Conservation (phyloP, 2,113 vertebrate genomes). For the Peucedramus taeniatus region DNA sequence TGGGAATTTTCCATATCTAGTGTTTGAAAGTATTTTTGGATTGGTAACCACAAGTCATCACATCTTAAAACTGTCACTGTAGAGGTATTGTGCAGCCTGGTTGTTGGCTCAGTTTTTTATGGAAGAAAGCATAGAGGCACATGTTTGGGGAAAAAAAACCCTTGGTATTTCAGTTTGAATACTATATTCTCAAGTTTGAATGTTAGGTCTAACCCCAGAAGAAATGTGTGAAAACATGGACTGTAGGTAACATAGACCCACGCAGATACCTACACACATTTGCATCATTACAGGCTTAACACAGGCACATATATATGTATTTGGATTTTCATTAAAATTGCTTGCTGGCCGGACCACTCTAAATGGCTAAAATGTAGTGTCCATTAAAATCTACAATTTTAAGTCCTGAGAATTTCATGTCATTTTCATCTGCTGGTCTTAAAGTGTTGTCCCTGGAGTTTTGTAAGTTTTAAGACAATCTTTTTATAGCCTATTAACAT, state of each 20-base stretch:
- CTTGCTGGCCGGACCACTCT: not conserved
- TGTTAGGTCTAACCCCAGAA: not conserved
- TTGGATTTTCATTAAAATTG: not conserved
- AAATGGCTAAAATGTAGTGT: not conserved
- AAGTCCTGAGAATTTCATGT: not conserved
- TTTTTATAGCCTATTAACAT: not conserved
- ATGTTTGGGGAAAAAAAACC: not conserved
- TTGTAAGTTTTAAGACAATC: not conserved
- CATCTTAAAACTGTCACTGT: not conserved
- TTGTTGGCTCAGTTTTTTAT: not conserved
- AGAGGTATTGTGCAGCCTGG: not conserved
- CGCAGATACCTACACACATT: not conserved
- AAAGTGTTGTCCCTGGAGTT: not conserved
- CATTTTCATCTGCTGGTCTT: not conserved
- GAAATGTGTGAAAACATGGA: not conserved
- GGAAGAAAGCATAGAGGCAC: not conserved
- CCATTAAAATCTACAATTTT: not conserved
- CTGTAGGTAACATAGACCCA: not conserved
- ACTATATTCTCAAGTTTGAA: not conserved
- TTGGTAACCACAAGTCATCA: not conserved
- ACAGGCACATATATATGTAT: rapidly evolving
- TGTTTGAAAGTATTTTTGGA: not conserved
- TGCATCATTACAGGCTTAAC: not conserved
- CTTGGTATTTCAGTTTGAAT: not conserved
- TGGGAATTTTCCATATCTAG: not conserved